These are phyloP conservation scores for Cnemophilus loriae DNA, from an alignment of 2,113 vertebrate genomes.

Conservation along the genomic window DNA sequence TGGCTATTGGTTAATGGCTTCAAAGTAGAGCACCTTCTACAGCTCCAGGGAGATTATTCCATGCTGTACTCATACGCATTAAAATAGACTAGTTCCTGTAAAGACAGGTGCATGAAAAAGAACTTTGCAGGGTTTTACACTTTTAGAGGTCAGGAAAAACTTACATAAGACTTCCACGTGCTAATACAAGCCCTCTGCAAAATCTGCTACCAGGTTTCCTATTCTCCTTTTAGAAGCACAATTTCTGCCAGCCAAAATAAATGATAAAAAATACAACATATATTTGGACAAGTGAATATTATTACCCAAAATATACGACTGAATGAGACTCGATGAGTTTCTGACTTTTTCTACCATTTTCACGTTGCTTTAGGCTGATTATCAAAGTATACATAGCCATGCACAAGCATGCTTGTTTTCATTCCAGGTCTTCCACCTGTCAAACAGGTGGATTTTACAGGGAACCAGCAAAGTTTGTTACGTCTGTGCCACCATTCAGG, in stretches of 20 bases:
- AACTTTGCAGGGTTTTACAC: neutral
- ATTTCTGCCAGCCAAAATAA: neutral
- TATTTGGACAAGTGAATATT: neutral
- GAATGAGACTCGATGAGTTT: neutral
- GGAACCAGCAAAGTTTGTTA: neutral
- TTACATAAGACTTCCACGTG: neutral
- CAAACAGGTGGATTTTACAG: neutral
- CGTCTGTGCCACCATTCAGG: neutral
- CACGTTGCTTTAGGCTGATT: neutral
- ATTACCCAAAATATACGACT: neutral
- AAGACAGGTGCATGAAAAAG: neutral
- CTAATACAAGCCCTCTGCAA: neutral
- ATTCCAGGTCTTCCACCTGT: neutral
- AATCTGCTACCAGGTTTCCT: neutral
- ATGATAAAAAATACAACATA: fast-evolving
- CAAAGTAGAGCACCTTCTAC: neutral
- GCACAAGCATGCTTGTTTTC: neutral
- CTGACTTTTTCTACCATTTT: neutral
- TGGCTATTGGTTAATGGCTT: constrained; percentile 36
- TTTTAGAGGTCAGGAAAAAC: neutral
- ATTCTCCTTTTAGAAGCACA: neutral
- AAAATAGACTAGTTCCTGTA: neutral
- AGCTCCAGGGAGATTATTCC: constrained; percentile 4
- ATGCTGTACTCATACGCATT: neutral
- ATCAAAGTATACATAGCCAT: neutral